These are phyloP conservation scores for Gavialis gangeticus DNA, from an alignment of 2,113 vertebrate species.

Conservation along the genomic window DNA sequence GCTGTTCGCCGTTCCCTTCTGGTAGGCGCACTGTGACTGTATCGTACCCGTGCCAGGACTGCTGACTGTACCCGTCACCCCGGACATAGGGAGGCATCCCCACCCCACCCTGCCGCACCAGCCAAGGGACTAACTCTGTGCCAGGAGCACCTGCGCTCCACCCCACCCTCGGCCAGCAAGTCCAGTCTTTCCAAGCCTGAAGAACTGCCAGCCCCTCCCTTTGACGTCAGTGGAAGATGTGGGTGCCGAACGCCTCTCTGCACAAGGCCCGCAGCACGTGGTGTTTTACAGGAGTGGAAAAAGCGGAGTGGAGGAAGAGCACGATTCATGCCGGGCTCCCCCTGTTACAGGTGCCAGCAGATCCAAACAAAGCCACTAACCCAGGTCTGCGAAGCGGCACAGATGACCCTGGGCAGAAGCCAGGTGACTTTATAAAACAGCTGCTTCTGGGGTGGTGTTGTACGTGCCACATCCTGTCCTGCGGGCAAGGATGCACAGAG, in stretches of 20 bases:
- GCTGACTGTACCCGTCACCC: conserved; percentile 23
- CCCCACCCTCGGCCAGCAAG: not conserved
- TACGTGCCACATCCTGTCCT: not conserved
- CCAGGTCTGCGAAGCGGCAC: not conserved
- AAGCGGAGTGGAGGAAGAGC: not conserved
- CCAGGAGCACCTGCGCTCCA: not conserved
- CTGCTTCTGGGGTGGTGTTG: not conserved
- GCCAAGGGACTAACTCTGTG: conserved; percentile 37
- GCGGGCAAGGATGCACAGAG: not conserved
- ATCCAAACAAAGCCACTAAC: not conserved
- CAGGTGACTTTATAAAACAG: not conserved
- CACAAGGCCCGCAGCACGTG: not conserved
- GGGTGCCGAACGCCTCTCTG: not conserved
- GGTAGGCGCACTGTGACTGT: not conserved
- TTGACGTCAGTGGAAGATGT: not conserved
- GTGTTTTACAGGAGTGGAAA: not conserved
- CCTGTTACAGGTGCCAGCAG: not conserved
- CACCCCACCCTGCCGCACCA: no score
- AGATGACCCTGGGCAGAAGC: not conserved
- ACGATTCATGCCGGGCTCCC: not conserved
- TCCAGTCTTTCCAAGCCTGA: not conserved
- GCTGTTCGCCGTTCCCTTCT: conserved; percentile 19
- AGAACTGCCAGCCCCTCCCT: not conserved
- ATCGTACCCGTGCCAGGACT: conserved; percentile 43
- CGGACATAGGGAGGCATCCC: no score